A percentile compares a stretch with the other conserved stretches of the same genome.
Evolutionary conservation across 2,113 vertebrate genomes (phyloP).

Genomic region (Hyperopisus bebe): DNA sequence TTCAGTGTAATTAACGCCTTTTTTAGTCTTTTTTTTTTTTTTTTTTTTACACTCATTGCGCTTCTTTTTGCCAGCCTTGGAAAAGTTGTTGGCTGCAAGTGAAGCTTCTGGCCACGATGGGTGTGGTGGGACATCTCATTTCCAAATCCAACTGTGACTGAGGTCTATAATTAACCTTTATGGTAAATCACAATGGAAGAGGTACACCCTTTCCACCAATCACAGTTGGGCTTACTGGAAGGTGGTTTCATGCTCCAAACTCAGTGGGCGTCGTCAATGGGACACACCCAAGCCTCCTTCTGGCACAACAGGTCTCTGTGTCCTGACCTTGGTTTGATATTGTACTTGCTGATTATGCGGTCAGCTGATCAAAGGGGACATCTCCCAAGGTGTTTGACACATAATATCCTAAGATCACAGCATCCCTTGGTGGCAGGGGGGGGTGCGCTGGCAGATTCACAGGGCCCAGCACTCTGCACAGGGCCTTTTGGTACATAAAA

Average conservation of each 20-base stretch:
- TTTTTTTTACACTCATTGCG: slow-evolving; percentile 33
- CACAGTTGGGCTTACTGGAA: background rate
- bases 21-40: slow-evolving; percentile 22
- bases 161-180: slow-evolving; percentile 21
- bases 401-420: background rate
- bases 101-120: background rate
- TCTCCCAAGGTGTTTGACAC: background rate
- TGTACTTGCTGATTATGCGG: background rate
- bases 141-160: background rate
- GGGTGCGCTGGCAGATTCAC: background rate
- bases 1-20: slow-evolving; percentile 34
- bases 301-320: background rate
- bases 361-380: background rate
- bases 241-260: background rate
- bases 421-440: background rate
- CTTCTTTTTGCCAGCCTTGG: slow-evolving; percentile 29
- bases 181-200: slow-evolving; percentile 14
- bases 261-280: background rate
- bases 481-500: background rate
- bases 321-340: background rate
- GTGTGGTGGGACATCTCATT: background rate
- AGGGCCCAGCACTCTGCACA: background rate
- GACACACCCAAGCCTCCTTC: background rate
- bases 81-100: slow-evolving; percentile 10
- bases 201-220: background rate